Evolutionary conservation across 2,888 invertebrate species (phyloP).

Genomic region (Eristalis tenax): DNA sequence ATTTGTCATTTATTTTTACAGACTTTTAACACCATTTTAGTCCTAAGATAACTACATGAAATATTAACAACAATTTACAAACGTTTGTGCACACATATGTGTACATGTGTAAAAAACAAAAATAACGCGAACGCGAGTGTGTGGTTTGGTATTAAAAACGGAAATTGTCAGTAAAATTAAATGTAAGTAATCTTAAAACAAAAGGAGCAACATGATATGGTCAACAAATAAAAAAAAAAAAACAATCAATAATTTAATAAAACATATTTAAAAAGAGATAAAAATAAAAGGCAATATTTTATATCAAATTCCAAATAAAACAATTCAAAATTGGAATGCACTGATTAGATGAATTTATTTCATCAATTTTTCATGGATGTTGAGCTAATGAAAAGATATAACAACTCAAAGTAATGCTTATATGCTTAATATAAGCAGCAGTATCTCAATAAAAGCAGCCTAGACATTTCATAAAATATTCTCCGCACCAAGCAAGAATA

Average conservation of each 20-base stretch:
- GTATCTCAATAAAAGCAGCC: neutral
- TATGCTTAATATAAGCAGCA: constrained; percentile 13
- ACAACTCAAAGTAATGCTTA: neutral
- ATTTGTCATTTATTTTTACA: neutral
- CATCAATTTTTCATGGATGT: neutral
- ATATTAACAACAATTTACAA: neutral
- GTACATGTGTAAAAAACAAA: neutral
- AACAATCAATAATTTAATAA: constrained; percentile 11
- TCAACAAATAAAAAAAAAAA: constrained; percentile 10
- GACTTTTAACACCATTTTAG: neutral
- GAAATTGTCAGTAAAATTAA: constrained; percentile 62
- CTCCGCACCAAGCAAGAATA: constrained; percentile 13
- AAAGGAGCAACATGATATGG: constrained; percentile 12
- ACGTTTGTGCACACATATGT: neutral
- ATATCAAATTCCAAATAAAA: constrained; percentile 24
- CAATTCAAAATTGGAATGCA: constrained; percentile 46
- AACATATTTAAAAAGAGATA: neutral
- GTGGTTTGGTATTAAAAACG: constrained; percentile 67
- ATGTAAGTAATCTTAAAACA: constrained; percentile 55
- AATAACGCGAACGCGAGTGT: constrained; percentile 60
- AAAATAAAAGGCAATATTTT: constrained; percentile 46
- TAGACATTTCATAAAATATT: neutral
- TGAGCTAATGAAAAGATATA: neutral
- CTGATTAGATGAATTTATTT: constrained; percentile 21
- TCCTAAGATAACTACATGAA: neutral